Conservation (phyloP, 2,888 invertebrate species). For the Pachycephus smyrnensis region DNA sequence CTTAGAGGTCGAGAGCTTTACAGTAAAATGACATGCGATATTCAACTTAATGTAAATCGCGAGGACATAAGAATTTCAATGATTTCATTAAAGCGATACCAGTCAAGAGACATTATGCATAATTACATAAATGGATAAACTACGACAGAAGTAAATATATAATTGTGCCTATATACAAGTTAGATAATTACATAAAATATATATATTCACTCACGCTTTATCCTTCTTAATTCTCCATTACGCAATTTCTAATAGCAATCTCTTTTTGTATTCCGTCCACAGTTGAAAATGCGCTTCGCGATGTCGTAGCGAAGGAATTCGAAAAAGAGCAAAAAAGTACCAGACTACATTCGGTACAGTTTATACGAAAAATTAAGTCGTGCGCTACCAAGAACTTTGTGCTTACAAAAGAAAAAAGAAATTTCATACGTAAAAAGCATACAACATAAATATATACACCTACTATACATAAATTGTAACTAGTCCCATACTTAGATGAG, state of each 20-base stretch:
- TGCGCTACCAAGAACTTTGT: not conserved
- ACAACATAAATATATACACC: no score
- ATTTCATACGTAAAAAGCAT: not conserved
- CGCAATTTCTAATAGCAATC: not conserved
- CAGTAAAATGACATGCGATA: not conserved
- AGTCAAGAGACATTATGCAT: not conserved
- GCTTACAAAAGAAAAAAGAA: not conserved
- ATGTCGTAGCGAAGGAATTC: not conserved
- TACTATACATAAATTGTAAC: not conserved
- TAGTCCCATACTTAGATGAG: not conserved
- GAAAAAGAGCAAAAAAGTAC: no score
- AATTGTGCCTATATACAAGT: not conserved
- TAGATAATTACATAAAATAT: not conserved
- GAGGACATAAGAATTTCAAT: not conserved
- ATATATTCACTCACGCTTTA: not conserved
- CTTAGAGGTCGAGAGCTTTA: not conserved
- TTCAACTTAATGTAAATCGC: not conserved
- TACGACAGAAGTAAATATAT: not conserved
- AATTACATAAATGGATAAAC: not conserved
- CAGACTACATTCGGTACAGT: not conserved
- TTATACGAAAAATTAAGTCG: not conserved
- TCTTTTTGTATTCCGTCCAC: not conserved
- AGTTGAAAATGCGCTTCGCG: not conserved
- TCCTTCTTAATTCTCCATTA: not conserved
- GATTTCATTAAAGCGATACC: not conserved